These are phyloP conservation scores for Enteromius afrohamiltoni DNA, from an alignment of 2,797 vertebrate species.

Conservation along the genomic window DNA sequence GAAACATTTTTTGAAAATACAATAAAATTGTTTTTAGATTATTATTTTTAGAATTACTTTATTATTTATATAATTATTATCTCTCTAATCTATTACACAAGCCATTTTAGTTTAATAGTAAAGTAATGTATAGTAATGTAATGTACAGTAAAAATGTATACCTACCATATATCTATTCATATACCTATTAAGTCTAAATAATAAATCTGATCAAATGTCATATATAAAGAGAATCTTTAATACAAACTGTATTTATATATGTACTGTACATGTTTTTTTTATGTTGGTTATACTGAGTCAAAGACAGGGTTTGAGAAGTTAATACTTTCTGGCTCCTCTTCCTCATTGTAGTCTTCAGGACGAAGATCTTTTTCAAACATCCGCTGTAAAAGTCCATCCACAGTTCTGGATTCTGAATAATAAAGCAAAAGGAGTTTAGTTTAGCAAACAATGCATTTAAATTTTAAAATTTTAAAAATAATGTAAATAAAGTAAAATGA, in stretches of 20 bases:
- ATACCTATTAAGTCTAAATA: background rate
- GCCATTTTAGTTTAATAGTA: too few relatives aligned
- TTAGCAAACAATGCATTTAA: background rate
- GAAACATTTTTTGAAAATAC: too few relatives aligned
- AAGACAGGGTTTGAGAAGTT: constrained; percentile 74
- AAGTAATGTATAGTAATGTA: too few relatives aligned
- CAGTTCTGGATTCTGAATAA: constrained; percentile 85
- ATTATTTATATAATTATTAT: too few relatives aligned
- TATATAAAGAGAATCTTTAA: constrained; percentile 15
- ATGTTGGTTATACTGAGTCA: constrained; percentile 53
- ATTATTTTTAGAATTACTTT: too few relatives aligned
- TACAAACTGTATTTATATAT: constrained; percentile 33
- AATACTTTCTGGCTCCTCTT: constrained; percentile 73
- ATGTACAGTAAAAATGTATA: too few relatives aligned
- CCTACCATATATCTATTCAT: too few relatives aligned
- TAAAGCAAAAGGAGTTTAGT: background rate
- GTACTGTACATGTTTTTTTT: background rate
- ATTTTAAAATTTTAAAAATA: background rate
- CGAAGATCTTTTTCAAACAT: constrained; percentile 92
- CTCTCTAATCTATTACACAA: too few relatives aligned
- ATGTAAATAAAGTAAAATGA: too few relatives aligned
- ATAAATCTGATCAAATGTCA: background rate
- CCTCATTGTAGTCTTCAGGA: constrained; percentile 80
- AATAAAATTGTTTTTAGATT: too few relatives aligned
- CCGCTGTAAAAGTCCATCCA: constrained; percentile 88